Evolutionary conservation across 2,113 vertebrate species (phyloP), one percentile per base, ranked within the genome.

Genomic region (Marmota monax): DNA sequence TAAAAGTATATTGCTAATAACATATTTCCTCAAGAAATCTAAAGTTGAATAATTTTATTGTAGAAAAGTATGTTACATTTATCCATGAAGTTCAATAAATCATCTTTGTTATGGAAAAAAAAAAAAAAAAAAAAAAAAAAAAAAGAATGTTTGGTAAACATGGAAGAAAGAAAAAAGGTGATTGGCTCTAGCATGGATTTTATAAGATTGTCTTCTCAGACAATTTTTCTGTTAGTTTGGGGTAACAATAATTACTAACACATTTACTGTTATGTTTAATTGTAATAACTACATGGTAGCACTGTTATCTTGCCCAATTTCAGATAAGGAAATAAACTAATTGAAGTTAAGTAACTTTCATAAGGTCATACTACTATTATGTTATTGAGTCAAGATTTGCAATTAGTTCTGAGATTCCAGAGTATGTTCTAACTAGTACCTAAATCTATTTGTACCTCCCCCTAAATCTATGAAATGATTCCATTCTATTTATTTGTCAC

Each of bases 81-180:
- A 56, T 34, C 80, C 58, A 53, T 37, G 91, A 97, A 94, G 84
- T 90, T 86, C 96, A 98, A 98, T 98, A 98, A 98, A 98, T 84
- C 94, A 97, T 89, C 95, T 98, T 97, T 97, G 93, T 95, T 96
- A 94, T 77, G 37, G n/a, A n/a, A n/a, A n/a, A n/a, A n/a, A n/a
- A n/a, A n/a, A n/a, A n/a, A n/a, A n/a, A n/a, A n/a, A n/a, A n/a
- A n/a, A n/a, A n/a, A n/a, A n/a, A n/a, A n/a, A n/a, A n/a, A n/a
- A n/a, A n/a, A n/a, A 93, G 11, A 39, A 70, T 65, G 27, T 25
- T 89, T 90, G 23, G 63, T 83, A 27, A 76, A 4, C 63, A 85
- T 48, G 73, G 61, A 84, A 83, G n/a, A 86, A 89, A 79, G 45
- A 79, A 78, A 92, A 94, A 94, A 80, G 65, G 53, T 73, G 61